Conservation (phyloP, 2,888 invertebrate species). For the Drosophila quasianomalipes region DNA sequence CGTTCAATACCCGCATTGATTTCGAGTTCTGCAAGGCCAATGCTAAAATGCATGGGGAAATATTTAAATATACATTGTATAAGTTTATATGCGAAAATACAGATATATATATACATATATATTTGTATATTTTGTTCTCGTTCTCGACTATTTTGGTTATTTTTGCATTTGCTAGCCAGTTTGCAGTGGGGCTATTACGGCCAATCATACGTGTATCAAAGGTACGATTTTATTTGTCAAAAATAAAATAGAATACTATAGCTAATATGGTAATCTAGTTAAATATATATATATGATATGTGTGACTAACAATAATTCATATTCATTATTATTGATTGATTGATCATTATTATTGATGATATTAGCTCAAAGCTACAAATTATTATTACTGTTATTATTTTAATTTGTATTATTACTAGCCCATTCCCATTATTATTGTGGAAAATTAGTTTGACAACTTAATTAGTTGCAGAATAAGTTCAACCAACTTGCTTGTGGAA, state of each 20-base stretch:
- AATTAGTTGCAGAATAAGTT: background rate
- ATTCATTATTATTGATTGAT: background rate
- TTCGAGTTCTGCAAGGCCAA: background rate
- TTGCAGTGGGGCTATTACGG: slow-evolving; percentile 8
- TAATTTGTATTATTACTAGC: background rate
- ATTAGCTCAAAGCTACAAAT: background rate
- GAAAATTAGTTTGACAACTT: background rate
- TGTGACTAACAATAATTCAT: background rate
- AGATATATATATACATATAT: background rate
- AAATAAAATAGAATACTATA: background rate
- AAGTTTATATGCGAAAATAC: background rate
- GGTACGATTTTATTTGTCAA: background rate
- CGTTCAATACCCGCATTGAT: background rate
- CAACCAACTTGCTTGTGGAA: background rate
- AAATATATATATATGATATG: background rate
- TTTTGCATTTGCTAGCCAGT: slow-evolving; percentile 5
- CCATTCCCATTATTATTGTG: background rate
- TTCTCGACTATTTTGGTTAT: background rate
- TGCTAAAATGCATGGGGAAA: slow-evolving; percentile 19
- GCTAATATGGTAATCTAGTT: background rate
- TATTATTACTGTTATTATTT: background rate
- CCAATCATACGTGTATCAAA: background rate
- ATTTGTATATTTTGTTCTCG: background rate
- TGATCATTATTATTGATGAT: background rate
- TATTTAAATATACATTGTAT: slow-evolving; percentile 18